phyloP scores from a whole-genome alignment of 2,113 vertebrate genomes.

The Gobiocypris rarus region DNA sequence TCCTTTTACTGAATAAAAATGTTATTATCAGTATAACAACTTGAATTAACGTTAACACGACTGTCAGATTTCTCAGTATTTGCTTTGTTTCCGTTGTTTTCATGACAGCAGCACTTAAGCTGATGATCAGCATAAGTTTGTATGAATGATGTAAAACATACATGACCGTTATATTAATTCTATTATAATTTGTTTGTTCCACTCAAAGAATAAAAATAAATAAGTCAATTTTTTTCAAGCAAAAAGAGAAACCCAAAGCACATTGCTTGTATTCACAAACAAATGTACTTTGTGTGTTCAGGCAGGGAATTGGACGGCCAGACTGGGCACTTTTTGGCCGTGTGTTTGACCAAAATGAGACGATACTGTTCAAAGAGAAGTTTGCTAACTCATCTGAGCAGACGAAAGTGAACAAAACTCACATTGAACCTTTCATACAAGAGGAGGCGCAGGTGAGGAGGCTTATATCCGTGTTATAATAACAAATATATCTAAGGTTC shows the following conservation, averaged over 20 bases:
- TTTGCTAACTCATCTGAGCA: constrained; percentile 72
- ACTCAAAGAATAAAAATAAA: neutral
- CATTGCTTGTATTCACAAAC: neutral
- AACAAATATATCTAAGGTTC: neutral
- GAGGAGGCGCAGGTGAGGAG: constrained; percentile 63
- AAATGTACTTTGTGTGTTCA: constrained; percentile 51
- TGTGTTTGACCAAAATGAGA: constrained; percentile 72
- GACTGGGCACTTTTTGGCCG: constrained; percentile 77
- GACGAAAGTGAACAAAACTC: constrained; percentile 30
- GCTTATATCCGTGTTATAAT: neutral
- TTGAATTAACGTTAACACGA: neutral
- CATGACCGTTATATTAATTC: neutral
- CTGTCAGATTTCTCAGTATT: neutral
- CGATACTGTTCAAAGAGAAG: constrained; percentile 78
- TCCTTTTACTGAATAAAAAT: neutral
- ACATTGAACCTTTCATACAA: neutral
- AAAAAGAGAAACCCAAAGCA: neutral
- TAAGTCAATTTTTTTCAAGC: neutral
- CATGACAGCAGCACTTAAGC: neutral
- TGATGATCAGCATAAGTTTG: neutral
- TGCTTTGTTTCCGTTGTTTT: neutral
- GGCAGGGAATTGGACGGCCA: constrained; percentile 76
- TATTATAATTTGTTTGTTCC: neutral
- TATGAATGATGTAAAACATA: neutral
- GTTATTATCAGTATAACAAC: neutral